Conservation (phyloP, 2,888 invertebrate genomes). For the Andrena bicolor region DNA sequence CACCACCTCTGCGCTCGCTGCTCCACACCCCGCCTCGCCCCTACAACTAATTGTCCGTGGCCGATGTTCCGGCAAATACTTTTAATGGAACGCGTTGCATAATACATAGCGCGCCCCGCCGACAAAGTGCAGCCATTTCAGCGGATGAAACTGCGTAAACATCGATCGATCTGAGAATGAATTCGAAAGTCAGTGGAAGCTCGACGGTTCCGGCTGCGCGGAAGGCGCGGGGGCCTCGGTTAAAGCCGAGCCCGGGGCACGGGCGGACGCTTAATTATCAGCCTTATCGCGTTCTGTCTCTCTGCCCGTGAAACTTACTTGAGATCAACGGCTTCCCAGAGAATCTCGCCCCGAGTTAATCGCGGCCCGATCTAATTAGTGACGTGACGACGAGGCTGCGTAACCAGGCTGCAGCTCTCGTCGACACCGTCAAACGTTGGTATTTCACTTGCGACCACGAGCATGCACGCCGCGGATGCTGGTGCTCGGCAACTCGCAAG, state of each 20-base stretch:
- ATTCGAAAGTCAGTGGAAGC: constrained; percentile 1
- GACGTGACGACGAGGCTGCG: constrained; percentile 54
- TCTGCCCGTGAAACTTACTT: constrained; percentile 42
- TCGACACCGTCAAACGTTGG: constrained; percentile 34
- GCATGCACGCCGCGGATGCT: not conserved
- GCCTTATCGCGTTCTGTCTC: constrained; percentile 45
- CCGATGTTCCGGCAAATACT: constrained; percentile 9
- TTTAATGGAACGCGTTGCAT: constrained; percentile 30
- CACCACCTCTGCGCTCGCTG: not conserved
- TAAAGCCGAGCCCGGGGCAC: constrained; percentile 25
- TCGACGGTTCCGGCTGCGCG: not conserved
- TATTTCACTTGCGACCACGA: constrained; percentile 1
- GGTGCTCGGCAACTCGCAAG: not conserved
- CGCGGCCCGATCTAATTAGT: constrained; percentile 63
- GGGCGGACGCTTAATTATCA: constrained; percentile 54
- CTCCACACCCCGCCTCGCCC: too few relatives aligned
- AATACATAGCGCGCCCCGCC: constrained; percentile 13
- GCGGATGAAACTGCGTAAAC: not conserved
- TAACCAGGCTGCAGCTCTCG: constrained; percentile 31
- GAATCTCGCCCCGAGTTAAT: constrained; percentile 64
- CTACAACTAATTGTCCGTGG: constrained; percentile 26
- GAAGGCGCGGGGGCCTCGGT: constrained; percentile 2
- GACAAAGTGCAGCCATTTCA: not conserved
- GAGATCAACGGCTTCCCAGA: constrained; percentile 60
- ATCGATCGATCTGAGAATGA: not conserved